Evolutionary conservation across 2,113 vertebrate genomes (phyloP), one percentile per base, ranked within the genome.

Genomic region (Salvelinus namaycush): DNA sequence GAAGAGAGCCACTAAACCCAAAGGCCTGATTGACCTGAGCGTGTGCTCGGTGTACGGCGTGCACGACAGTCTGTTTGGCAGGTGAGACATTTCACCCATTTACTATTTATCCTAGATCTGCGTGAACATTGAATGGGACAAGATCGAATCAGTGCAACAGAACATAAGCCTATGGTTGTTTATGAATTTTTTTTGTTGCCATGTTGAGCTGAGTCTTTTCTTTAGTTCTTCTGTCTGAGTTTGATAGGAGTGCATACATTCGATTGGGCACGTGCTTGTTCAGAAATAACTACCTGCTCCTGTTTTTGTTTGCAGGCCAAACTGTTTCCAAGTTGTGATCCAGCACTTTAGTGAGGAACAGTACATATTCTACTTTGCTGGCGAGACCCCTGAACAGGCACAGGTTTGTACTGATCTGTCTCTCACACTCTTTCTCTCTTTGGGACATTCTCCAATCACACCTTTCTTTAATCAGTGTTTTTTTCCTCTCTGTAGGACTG

Each of bases 241-340:
- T 51, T 51, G 49, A 16, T 51, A 16, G 49, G 49, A 51, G 49
- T 51, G 4, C 3, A 51, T 51, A 51, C 3, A 5, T 51, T 51
- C 12, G 39, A 39, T 39, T 39, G 39, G 49, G 49, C 49, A 51
- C 4, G 5, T 62, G 59, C n/a, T 16, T 62, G 18, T 62, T 62
- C 9, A 62, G 14, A 24, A 16, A 69, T 2, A 54, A 20, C 18
- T 0, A 13, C 0, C 4, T 44, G 8, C 27, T 34, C 66, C 22
- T 24, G 20, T 44, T 44, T 44, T 44, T 44, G 39, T n/a, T 70
- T 24, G 68, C 91, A 99, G 98, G 97, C 96, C 97, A 95, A 98
- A 99, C 95, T 99, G 98, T 97, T 99, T 99, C 93, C 98, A 99
- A 93, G 96, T 99, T 93, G 98, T 99, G 91, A 96, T 99, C 92